Conservation (phyloP, 2,113 vertebrate genomes). For the Protobothrops flavoviridis region DNA sequence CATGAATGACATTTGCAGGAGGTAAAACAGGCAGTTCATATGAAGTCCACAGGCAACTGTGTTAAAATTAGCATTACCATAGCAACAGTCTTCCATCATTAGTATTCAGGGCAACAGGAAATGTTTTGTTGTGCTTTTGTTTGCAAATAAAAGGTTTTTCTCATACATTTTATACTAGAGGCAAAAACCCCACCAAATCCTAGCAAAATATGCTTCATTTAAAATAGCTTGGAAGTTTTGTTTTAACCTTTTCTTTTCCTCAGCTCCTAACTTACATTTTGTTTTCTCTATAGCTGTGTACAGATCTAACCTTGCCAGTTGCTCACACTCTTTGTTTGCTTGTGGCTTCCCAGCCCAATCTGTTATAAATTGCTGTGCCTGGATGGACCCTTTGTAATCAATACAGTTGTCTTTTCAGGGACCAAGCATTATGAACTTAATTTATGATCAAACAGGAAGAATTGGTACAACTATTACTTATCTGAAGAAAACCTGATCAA, state of each 20-base stretch:
- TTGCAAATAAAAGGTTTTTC: conserved; percentile 61
- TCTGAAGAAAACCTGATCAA: neutral
- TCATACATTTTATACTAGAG: conserved; percentile 57
- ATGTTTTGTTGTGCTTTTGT: conserved; percentile 77
- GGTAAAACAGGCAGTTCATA: conserved; percentile 80
- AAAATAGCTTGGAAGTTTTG: conserved; percentile 41
- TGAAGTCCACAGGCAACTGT: conserved; percentile 80
- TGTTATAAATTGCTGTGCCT: conserved; percentile 46
- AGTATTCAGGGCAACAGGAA: conserved; percentile 77
- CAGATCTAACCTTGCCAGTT: conserved; percentile 54
- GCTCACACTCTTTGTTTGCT: conserved; percentile 61
- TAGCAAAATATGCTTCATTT: conserved; percentile 49
- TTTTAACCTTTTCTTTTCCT: conserved; percentile 31
- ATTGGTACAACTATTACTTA: neutral
- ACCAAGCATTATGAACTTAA: conserved; percentile 36
- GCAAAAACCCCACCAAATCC: conserved; percentile 32
- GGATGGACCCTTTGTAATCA: conserved; percentile 38
- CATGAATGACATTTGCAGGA: conserved; percentile 83
- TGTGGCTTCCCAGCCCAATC: conserved; percentile 46
- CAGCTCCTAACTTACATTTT: conserved; percentile 54
- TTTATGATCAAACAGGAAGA: neutral
- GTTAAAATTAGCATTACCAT: conserved; percentile 83
- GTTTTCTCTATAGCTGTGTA: conserved; percentile 52
- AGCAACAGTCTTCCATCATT: conserved; percentile 80
- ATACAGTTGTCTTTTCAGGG: conserved; percentile 36